Conservation (phyloP, 1,140 invertebrate genomes). For the Zaprionus lachaisei region DNA sequence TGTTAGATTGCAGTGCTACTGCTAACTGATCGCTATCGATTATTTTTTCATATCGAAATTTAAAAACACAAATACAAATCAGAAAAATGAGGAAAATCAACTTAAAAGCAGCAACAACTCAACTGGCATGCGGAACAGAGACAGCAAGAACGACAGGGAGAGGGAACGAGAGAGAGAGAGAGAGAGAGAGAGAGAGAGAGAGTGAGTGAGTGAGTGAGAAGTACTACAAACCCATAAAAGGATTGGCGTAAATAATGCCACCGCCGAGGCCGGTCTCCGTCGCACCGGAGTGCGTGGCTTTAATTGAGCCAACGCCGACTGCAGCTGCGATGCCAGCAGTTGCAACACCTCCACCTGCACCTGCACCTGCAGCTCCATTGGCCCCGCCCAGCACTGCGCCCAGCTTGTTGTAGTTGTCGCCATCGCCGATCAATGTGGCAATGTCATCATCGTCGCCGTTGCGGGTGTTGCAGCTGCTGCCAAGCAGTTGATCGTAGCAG, state of each 20-base stretch:
- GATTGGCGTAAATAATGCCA: constrained; percentile 84
- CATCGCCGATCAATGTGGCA: constrained; percentile 70
- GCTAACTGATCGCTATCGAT: neutral
- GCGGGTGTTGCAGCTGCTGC: constrained; percentile 79
- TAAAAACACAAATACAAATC: neutral
- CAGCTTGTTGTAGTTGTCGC: constrained; percentile 56
- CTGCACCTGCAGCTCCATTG: neutral
- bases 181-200: neutral
- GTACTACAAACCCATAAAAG: constrained; percentile 83
- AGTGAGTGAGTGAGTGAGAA: constrained; percentile 68
- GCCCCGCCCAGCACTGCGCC: constrained; percentile 16
- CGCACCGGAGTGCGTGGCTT: constrained; percentile 21
- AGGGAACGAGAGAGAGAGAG: neutral
- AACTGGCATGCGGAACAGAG: neutral
- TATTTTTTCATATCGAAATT: neutral
- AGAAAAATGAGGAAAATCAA: neutral
- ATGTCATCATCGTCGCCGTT: constrained; percentile 80
- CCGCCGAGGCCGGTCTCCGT: constrained; percentile 45
- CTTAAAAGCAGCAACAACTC: neutral
- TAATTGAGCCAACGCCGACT: constrained; percentile 47
- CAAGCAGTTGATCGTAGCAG: constrained; percentile 80
- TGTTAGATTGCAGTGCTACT: too few species aligned
- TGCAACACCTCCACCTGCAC: constrained; percentile 4
- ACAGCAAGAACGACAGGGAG: neutral
- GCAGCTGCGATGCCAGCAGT: constrained; percentile 12